Evolutionary conservation across 2,797 vertebrate species (phyloP).

Genomic region (Knipowitschia caucasica): DNA sequence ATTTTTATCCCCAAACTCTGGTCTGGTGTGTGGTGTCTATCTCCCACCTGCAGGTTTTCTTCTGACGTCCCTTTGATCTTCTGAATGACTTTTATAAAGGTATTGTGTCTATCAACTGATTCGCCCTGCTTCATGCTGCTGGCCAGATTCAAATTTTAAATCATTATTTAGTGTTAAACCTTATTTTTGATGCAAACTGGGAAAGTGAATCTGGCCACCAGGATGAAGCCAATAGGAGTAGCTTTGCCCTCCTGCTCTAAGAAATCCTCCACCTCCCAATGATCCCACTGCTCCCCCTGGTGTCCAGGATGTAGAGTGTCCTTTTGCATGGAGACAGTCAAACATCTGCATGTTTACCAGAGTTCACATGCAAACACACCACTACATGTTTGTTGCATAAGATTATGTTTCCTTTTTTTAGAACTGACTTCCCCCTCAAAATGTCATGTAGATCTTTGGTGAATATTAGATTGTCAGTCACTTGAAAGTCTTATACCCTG

Average conservation of each 20-base stretch:
- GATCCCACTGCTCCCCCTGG: conserved; percentile 6
- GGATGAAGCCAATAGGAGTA: conserved; percentile 41
- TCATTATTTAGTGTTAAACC: background rate
- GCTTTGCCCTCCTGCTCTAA: conserved; percentile 24
- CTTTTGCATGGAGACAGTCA: background rate
- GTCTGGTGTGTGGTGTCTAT: conserved; percentile 73
- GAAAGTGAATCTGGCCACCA: conserved; percentile 53
- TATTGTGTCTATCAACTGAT: conserved; percentile 44
- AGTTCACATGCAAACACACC: background rate
- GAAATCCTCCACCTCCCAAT: conserved; percentile 20
- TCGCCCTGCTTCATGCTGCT: conserved; percentile 39
- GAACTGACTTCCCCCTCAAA: background rate
- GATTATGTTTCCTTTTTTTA: background rate
- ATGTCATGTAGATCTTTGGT: background rate
- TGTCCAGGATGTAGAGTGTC: conserved; percentile 28
- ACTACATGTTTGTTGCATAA: background rate
- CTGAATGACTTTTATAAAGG: conserved; percentile 64
- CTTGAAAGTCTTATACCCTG: too few species aligned
- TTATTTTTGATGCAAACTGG: background rate
- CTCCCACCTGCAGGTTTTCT: conserved; percentile 79
- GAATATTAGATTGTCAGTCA: background rate
- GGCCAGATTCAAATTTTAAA: conserved; percentile 27
- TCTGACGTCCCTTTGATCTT: conserved; percentile 74
- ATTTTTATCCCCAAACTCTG: conserved; percentile 51
- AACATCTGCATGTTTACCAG: background rate